These are phyloP conservation scores for Diadophis punctatus DNA, from an alignment of 2,113 vertebrate species.

Conservation along the genomic window DNA sequence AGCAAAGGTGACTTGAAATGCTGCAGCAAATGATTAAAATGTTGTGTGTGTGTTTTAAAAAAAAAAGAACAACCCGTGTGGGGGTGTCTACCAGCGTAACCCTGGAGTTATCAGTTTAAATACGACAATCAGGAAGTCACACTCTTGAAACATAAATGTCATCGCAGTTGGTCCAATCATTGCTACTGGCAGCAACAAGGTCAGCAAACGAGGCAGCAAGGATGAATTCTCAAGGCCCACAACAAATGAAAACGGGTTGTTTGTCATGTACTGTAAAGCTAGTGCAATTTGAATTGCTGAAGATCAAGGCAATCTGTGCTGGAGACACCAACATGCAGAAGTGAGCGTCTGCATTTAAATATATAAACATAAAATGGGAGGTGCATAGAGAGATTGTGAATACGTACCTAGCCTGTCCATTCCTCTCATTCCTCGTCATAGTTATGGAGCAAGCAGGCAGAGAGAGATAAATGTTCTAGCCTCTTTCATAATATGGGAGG, in stretches of 20 bases:
- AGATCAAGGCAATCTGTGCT: conserved; percentile 15
- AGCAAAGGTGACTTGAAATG: background rate
- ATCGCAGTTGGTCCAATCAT: conserved; percentile 35
- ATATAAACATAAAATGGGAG: background rate
- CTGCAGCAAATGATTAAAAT: rapidly evolving
- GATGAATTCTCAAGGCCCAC: conserved; percentile 40
- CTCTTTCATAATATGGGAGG: background rate
- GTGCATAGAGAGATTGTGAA: background rate
- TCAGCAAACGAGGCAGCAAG: conserved; percentile 33
- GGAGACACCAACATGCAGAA: conserved; percentile 2
- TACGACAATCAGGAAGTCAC: conserved; percentile 34
- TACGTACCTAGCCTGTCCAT: background rate
- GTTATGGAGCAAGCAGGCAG: background rate
- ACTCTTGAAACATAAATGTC: conserved; percentile 46
- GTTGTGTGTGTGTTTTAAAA: background rate
- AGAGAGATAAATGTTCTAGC: background rate
- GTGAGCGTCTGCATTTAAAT: rapidly evolving
- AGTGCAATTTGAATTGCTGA: background rate
- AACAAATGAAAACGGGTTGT: conserved; percentile 29
- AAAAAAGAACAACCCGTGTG: background rate
- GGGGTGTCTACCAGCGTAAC: conserved; percentile 24
- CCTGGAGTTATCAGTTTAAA: conserved; percentile 52
- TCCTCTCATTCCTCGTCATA: background rate
- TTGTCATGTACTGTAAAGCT: conserved; percentile 4
- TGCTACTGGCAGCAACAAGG: conserved; percentile 49